A percentile compares a stretch with the other conserved stretches of the same genome.
Evolutionary conservation across 2,113 vertebrate genomes (phyloP).

Genomic region (Romanogobio albipinnatus): DNA sequence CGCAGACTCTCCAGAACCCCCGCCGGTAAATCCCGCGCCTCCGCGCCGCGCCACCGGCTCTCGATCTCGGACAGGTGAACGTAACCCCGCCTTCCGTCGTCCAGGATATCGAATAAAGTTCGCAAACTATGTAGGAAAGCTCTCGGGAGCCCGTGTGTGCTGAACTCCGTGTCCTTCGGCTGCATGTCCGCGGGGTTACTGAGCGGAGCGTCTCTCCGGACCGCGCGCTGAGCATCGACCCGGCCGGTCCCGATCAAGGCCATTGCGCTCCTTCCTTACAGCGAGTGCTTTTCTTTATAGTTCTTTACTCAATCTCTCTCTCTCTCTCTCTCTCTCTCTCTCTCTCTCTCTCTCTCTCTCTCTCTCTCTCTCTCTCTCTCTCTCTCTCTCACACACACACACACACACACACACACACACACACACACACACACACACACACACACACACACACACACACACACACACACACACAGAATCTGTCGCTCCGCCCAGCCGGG

Average conservation of each 20-base stretch:
- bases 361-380: slow-evolving; percentile 2
- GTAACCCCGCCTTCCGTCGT: slow-evolving; percentile 85
- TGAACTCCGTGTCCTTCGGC: slow-evolving; percentile 68
- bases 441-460: no score
- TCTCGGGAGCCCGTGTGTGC: slow-evolving; percentile 83
- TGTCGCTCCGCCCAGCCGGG: slow-evolving; percentile 73
- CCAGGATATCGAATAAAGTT: slow-evolving; percentile 93
- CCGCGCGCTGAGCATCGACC: slow-evolving; percentile 51
- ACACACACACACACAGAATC: slow-evolving; percentile 22
- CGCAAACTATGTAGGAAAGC: slow-evolving; percentile 91
- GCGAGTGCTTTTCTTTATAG: no score
- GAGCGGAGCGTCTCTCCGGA: slow-evolving; percentile 54
- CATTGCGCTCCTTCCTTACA: slow-evolving; percentile 61
- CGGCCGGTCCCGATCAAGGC: slow-evolving; percentile 72
- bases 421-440: no score
- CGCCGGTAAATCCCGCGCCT: slow-evolving; percentile 82
- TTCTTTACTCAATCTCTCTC: background rate
- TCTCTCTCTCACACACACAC: no score
- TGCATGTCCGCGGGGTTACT: slow-evolving; percentile 63
- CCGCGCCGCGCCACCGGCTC: slow-evolving; percentile 89
- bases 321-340: background rate
- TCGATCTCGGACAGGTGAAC: slow-evolving; percentile 95
- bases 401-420: no score
- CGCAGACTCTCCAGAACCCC: slow-evolving; percentile 86
- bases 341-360: background rate